phyloP scores from a whole-genome alignment of 2,797 vertebrate species.

The Amblyraja radiata region DNA sequence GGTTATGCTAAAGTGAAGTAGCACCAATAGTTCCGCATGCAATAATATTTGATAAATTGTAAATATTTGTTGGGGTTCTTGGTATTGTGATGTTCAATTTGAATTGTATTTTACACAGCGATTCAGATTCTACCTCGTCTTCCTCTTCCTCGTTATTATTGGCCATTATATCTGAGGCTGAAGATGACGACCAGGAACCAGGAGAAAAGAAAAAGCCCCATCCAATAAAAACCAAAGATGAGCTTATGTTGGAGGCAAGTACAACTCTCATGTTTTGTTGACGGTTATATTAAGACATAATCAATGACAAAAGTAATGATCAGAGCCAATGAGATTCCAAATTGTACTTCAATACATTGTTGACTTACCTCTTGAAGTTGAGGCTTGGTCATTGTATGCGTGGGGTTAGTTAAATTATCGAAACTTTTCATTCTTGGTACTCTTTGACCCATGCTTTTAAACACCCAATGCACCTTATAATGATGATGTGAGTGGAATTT shows the following conservation, averaged over 20 bases:
- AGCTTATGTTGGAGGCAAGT: slow-evolving; percentile 71
- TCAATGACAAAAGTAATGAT: background rate
- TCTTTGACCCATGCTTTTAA: background rate
- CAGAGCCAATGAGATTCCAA: background rate
- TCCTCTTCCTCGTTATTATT: slow-evolving; percentile 50
- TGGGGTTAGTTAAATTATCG: background rate
- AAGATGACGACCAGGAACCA: slow-evolving; percentile 58
- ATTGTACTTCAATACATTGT: background rate
- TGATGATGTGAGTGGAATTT: too few species aligned
- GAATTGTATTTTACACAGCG: slow-evolving; percentile 53
- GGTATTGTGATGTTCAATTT: background rate
- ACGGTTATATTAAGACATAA: background rate
- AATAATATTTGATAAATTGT: background rate
- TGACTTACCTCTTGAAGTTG: background rate
- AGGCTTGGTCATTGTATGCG: background rate
- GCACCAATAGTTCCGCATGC: background rate
- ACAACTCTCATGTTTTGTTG: background rate
- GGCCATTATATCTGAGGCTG: slow-evolving; percentile 50
- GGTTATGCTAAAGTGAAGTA: background rate
- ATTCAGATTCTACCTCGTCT: slow-evolving; percentile 63
- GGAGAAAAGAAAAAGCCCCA: slow-evolving; percentile 55
- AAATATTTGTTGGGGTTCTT: background rate
- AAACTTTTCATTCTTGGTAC: background rate
- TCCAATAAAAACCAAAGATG: slow-evolving; percentile 68
- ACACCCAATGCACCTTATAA: background rate